Evolutionary conservation across 2,888 invertebrate genomes (phyloP).

Genomic region (Calliphora vomitoria): DNA sequence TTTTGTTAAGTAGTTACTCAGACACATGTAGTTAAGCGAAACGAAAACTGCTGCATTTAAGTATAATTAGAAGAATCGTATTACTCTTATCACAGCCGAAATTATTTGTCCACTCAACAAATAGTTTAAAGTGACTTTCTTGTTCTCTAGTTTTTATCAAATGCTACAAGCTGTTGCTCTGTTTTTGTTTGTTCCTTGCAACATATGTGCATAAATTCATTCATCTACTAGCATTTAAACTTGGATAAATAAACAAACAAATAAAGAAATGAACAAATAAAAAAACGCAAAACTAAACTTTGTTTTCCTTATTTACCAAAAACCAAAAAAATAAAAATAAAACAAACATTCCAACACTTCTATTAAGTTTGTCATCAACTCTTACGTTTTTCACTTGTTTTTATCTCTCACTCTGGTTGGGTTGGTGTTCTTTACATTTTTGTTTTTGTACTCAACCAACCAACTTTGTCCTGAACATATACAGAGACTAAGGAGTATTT

Average conservation of each 20-base stretch:
- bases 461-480: slow-evolving; percentile 48
- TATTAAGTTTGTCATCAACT: slow-evolving; percentile 70
- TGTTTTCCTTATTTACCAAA: slow-evolving; percentile 43
- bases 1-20: too few relatives aligned
- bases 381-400: slow-evolving; percentile 10
- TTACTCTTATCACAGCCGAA: neutral
- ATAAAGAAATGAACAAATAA: slow-evolving; percentile 8
- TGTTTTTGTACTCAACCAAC: neutral
- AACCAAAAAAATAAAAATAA: slow-evolving; percentile 3
- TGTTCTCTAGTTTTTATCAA: slow-evolving; percentile 18
- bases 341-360: slow-evolving; percentile 58
- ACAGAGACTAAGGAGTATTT: slow-evolving; percentile 43
- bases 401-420: slow-evolving; percentile 15
- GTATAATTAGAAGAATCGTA: too few relatives aligned
- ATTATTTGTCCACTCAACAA: neutral
- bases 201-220: slow-evolving; percentile 51
- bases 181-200: neutral
- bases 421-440: neutral
- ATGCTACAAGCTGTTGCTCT: slow-evolving; percentile 66
- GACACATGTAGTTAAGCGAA: too few relatives aligned
- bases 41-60: too few relatives aligned
- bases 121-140: slow-evolving; percentile 8
- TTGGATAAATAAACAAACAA: slow-evolving; percentile 44
- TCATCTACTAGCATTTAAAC: slow-evolving; percentile 44
- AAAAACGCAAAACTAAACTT: slow-evolving; percentile 38